These are phyloP conservation scores for Ariopsis seemanni DNA, from an alignment of 2,113 vertebrate species.

Conservation along the genomic window DNA sequence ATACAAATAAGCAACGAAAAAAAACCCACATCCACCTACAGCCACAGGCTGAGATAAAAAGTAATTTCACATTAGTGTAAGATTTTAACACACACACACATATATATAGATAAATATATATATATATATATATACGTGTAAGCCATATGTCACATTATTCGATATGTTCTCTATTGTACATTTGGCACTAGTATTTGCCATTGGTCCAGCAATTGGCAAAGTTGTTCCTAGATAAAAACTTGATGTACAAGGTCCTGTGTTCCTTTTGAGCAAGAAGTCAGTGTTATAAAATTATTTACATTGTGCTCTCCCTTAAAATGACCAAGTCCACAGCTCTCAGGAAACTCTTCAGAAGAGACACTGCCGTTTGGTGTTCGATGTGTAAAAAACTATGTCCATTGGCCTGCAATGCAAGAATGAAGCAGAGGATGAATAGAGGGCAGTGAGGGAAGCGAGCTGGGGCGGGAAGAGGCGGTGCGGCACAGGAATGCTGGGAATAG, in stretches of 20 bases:
- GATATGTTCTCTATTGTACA: conserved; percentile 88
- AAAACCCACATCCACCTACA: conserved; percentile 80
- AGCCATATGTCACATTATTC: conserved; percentile 68
- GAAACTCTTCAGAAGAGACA: conserved; percentile 99
- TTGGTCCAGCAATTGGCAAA: conserved; percentile 99
- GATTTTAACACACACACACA: conserved; percentile 72
- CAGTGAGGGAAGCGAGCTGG: conserved; percentile 53
- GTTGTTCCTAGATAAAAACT: conserved; percentile 79
- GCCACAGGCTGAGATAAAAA: conserved; percentile 83
- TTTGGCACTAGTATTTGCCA: conserved; percentile 99
- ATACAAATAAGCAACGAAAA: conserved; percentile 69
- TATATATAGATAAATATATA: conserved; percentile 48
- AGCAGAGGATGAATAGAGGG: conserved; percentile 58
- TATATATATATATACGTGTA: neutral
- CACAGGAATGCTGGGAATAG: conserved; percentile 70
- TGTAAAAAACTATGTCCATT: conserved; percentile 99
- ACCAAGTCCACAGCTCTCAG: conserved; percentile 98
- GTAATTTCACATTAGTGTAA: conserved; percentile 75
- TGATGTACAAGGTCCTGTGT: conserved; percentile 58
- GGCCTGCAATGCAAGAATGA: conserved; percentile 86
- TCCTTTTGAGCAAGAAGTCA: conserved; percentile 63
- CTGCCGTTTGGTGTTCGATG: conserved; percentile 97
- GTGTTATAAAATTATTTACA: conserved; percentile 83
- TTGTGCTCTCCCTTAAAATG: conserved; percentile 97
- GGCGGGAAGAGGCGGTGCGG: conserved; percentile 55